Conservation (phyloP, 2,113 vertebrate genomes). For the Megaptera novaeangliae region DNA sequence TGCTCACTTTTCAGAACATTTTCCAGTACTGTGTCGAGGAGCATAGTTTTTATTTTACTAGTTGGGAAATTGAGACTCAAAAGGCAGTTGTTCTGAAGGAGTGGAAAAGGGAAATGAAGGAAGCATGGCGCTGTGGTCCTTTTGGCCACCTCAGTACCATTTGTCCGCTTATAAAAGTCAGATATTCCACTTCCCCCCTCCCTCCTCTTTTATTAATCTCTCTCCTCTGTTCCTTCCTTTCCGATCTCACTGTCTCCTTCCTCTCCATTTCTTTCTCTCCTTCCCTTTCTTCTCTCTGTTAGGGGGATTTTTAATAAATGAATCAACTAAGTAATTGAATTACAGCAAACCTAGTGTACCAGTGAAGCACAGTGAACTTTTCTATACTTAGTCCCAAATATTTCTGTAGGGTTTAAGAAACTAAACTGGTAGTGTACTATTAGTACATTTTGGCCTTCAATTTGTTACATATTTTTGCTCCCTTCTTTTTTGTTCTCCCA, state of each 20-base stretch:
- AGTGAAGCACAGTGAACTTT: neutral
- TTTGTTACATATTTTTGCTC: neutral
- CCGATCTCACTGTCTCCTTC: neutral
- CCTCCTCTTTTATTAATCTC: neutral
- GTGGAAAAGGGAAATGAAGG: neutral
- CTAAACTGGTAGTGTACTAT: neutral
- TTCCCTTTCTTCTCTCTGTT: neutral
- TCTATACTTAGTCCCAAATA: neutral
- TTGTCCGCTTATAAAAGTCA: neutral
- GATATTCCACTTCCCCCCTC: neutral
- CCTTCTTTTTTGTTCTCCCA: neutral
- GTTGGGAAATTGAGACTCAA: neutral
- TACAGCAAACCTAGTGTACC: neutral
- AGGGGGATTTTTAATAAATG: neutral
- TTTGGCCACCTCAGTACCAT: neutral
- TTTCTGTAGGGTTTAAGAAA: neutral
- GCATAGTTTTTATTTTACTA: neutral
- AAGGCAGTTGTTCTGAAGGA: neutral
- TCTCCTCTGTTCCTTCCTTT: neutral
- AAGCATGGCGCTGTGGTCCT: fast-evolving
- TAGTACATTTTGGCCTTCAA: neutral
- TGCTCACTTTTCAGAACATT: neutral
- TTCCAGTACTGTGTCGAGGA: neutral
- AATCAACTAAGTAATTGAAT: neutral
- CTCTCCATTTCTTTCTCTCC: neutral